A percentile compares a stretch with the other conserved stretches of the same genome.
Conservation (phyloP, 2,113 vertebrate species). For the Platanista minor region DNA sequence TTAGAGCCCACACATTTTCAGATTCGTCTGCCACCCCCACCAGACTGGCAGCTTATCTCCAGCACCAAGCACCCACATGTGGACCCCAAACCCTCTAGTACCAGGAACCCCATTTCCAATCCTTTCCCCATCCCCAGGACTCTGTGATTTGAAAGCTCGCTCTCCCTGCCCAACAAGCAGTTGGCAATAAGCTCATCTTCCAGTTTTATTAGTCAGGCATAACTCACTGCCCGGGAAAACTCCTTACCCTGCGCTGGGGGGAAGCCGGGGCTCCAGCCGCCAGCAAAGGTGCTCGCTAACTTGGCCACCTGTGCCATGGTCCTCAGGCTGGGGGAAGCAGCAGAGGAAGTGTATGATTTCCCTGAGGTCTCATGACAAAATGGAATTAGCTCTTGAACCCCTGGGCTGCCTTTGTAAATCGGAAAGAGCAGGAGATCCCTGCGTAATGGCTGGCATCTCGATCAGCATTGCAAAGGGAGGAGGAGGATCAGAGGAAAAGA, state of each 20-base stretch:
- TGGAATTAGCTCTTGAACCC: background rate
- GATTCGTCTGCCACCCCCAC: background rate
- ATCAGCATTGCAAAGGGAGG: fast-evolving
- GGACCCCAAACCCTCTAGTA: background rate
- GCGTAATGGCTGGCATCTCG: background rate
- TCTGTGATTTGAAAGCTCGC: background rate
- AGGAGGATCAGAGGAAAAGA: background rate
- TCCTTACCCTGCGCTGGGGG: background rate
- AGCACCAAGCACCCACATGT: background rate
- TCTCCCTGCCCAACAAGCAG: background rate
- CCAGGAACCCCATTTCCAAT: background rate
- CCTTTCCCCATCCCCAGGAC: background rate
- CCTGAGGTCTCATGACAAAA: background rate
- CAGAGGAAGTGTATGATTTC: fast-evolving
- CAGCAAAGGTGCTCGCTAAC: fast-evolving
- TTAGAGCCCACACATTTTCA: background rate
- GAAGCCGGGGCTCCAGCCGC: fast-evolving
- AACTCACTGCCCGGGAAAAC: background rate
- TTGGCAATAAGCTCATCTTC: too few relatives aligned
- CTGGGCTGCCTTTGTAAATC: background rate
- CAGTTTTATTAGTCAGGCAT: fast-evolving
- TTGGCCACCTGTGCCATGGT: fast-evolving
- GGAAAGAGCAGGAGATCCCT: background rate
- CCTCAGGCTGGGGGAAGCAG: fast-evolving
- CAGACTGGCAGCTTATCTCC: background rate